Evolutionary conservation across 2,113 vertebrate genomes (phyloP).

Genomic region (Chloroceryle aenea): DNA sequence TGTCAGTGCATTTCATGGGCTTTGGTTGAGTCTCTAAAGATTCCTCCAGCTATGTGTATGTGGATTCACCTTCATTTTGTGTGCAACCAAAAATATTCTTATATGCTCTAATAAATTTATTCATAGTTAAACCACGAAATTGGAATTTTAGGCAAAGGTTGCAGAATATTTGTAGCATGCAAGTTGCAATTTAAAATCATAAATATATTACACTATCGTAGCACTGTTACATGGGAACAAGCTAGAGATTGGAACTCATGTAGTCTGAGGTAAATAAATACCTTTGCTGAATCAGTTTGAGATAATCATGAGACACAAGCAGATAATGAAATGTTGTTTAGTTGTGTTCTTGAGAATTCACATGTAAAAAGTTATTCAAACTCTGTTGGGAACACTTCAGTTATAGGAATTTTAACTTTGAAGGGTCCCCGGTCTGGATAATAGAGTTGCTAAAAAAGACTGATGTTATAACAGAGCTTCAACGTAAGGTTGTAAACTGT

Average conservation of each 20-base stretch:
- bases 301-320: neutral
- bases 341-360: neutral
- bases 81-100: neutral
- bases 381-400: neutral
- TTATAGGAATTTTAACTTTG: neutral
- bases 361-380: neutral
- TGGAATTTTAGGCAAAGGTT: neutral
- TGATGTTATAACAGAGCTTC: neutral
- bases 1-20: neutral
- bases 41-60: neutral
- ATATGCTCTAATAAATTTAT: neutral
- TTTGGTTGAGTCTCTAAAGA: neutral
- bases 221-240: neutral
- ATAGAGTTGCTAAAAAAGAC: neutral
- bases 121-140: neutral
- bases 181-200: neutral
- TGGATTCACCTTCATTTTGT: neutral
- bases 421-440: neutral
- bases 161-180: neutral
- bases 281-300: neutral
- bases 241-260: neutral
- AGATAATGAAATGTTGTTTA: neutral
- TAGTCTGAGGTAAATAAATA: neutral
- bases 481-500: neutral
- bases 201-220: neutral